Evolutionary conservation across 2,888 invertebrate genomes (phyloP).

Genomic region (Ennomos erosarius): DNA sequence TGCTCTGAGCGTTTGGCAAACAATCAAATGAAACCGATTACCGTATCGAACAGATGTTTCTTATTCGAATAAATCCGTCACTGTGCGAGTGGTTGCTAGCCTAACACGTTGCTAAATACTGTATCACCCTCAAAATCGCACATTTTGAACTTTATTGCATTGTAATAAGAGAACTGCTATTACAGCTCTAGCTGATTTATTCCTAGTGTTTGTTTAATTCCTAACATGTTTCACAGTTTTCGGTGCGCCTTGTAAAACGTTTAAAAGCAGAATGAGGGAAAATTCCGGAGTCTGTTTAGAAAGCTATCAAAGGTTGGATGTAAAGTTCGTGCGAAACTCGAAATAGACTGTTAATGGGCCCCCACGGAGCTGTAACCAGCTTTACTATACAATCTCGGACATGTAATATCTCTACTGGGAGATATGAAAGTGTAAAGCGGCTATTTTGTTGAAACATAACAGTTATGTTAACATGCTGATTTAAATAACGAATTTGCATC

Average conservation of each 20-base stretch:
- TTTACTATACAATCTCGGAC: background rate
- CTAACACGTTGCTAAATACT: background rate
- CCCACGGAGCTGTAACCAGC: background rate
- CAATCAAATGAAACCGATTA: slow-evolving; percentile 32
- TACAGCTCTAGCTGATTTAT: slow-evolving; percentile 6
- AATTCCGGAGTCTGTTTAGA: slow-evolving; percentile 9
- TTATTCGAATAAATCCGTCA: slow-evolving; percentile 36
- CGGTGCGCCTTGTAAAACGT: slow-evolving; percentile 15
- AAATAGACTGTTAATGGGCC: slow-evolving; percentile 13
- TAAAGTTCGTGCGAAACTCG: slow-evolving; percentile 4
- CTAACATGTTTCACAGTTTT: slow-evolving; percentile 24
- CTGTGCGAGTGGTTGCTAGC: slow-evolving; percentile 15
- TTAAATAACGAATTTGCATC: too few relatives aligned
- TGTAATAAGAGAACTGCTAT: slow-evolving; percentile 3
- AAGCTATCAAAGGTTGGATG: slow-evolving; percentile 1
- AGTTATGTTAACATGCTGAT: too few relatives aligned
- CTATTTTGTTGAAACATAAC: too few relatives aligned
- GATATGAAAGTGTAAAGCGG: too few relatives aligned
- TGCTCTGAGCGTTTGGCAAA: slow-evolving; percentile 28
- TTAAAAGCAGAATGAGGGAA: slow-evolving; percentile 18
- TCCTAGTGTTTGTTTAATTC: slow-evolving; percentile 23
- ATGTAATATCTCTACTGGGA: too few relatives aligned
- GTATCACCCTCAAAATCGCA: slow-evolving; percentile 1
- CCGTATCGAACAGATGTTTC: slow-evolving; percentile 35
- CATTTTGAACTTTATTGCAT: slow-evolving; percentile 13